Evolutionary conservation across 2,888 invertebrate genomes (phyloP), one percentile per base, ranked within the genome.

Genomic region (Dicranocentrus wangi): DNA sequence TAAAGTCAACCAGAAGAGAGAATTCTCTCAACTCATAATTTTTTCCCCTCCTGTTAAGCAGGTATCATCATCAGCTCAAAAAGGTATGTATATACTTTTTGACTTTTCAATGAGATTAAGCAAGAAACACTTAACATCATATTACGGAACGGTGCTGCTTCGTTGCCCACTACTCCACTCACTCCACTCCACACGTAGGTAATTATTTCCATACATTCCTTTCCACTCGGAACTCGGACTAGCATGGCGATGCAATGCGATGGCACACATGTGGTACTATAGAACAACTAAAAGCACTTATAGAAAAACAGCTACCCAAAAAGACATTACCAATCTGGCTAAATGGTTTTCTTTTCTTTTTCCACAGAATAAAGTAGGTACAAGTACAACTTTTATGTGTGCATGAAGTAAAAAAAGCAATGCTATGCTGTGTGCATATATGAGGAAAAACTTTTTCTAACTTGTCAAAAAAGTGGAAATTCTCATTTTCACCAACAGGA

Each of bases 401-500:
- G 43, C 39, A 39, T 8, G 5, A n/a, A 8, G 43, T n/a, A n/a
- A n/a, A n/a, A n/a, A n/a, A n/a, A n/a, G n/a, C n/a, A n/a, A n/a
- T n/a, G n/a, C n/a, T n/a, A 42, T 42, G n/a, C n/a, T n/a, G n/a
- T n/a, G n/a, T n/a, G n/a, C n/a, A n/a, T n/a, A n/a, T n/a, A n/a
- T n/a, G n/a, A n/a, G n/a, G n/a, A n/a, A n/a, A n/a, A n/a, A n/a
- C n/a, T n/a, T n/a, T n/a, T n/a, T n/a, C n/a, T 43, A 28, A 13
- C 60, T 25, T 69, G 69, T 77, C 77, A 77, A 77, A 75, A 60
- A 72, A 73, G 72, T 65, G 65, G 73, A 73, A 66, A 39, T 58
- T 47, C 61, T 61, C 61, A 68, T 77, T 77, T 76, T 77, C 77
- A 77, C 61, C 61, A 60, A 61, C 77, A 76, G 76, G 32, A 68